Evolutionary conservation across 2,888 invertebrate genomes (phyloP).

Genomic region (Dynastes hyllus): DNA sequence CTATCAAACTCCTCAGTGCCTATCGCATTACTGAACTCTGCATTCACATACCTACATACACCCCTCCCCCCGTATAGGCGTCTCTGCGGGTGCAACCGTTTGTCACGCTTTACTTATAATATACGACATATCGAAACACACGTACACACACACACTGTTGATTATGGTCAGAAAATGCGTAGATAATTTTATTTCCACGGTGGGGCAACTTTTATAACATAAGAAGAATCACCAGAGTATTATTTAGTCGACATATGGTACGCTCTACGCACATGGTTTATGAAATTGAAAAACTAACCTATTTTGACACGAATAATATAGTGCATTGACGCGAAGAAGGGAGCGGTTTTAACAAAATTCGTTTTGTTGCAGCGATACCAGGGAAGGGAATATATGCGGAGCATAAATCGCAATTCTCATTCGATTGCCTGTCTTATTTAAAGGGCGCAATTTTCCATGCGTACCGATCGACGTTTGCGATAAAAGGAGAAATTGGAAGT

Average conservation of each 20-base stretch:
- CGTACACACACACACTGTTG: too few relatives aligned
- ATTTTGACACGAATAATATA: conserved; percentile 29
- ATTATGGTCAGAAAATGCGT: too few relatives aligned
- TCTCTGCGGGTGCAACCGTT: too few relatives aligned
- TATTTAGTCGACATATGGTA: conserved; percentile 22
- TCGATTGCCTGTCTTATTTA: conserved; percentile 46
- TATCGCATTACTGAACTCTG: too few relatives aligned
- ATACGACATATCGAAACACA: too few relatives aligned
- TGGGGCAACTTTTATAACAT: too few relatives aligned
- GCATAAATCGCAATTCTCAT: conserved; percentile 47
- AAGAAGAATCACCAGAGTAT: conserved; percentile 3
- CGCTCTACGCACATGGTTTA: conserved; percentile 20
- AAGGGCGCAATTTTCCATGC: conserved; percentile 33
- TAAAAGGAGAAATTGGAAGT: conserved; percentile 41
- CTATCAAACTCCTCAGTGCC: too few relatives aligned
- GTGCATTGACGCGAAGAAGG: conserved; percentile 25
- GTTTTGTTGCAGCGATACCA: conserved; percentile 18
- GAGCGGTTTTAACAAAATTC: conserved; percentile 33
- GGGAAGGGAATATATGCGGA: conserved; percentile 28
- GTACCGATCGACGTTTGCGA: conserved; percentile 32
- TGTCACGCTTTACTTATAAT: too few relatives aligned
- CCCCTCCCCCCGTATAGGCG: too few relatives aligned
- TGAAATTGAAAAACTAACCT: conserved; percentile 40
- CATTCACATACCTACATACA: too few relatives aligned
- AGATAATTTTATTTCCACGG: too few relatives aligned